Evolutionary conservation across 2,888 invertebrate species (phyloP).

Genomic region (Morpho helenor): DNA sequence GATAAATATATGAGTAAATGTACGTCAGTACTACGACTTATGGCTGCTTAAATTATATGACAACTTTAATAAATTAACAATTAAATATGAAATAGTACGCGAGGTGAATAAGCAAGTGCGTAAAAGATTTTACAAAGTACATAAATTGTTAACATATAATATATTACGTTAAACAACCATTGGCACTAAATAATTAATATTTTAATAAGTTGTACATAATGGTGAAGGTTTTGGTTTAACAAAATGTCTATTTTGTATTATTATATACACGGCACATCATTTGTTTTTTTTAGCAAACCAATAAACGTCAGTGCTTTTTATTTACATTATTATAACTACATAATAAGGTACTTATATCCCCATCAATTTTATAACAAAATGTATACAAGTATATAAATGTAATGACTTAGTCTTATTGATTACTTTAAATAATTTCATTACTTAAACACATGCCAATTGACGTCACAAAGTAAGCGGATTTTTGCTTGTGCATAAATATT

Average conservation of each 20-base stretch:
- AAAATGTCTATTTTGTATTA: conserved; percentile 45
- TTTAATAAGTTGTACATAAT: conserved; percentile 66
- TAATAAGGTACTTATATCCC: conserved; percentile 54
- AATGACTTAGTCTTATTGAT: background rate
- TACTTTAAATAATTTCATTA: no score
- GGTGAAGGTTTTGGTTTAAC: conserved; percentile 65
- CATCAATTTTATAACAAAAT: conserved; percentile 23
- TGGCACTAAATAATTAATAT: conserved; percentile 57
- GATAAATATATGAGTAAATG: no score
- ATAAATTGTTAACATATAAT: no score
- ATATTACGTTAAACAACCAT: conserved; percentile 45
- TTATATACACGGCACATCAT: conserved; percentile 71
- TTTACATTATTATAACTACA: conserved; percentile 46
- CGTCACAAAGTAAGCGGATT: no score
- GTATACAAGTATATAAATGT: conserved; percentile 16
- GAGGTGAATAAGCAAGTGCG: background rate
- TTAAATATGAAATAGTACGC: background rate
- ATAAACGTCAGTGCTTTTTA: conserved; percentile 30
- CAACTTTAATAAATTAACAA: conserved; percentile 11
- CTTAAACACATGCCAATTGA: no score
- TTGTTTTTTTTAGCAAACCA: conserved; percentile 15
- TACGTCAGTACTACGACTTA: no score
- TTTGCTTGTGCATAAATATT: no score
- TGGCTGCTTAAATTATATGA: conserved; percentile 2
- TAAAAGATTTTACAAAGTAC: background rate